These are phyloP conservation scores for Rhagonycha lutea DNA, from an alignment of 2,888 invertebrate genomes.

Conservation along the genomic window DNA sequence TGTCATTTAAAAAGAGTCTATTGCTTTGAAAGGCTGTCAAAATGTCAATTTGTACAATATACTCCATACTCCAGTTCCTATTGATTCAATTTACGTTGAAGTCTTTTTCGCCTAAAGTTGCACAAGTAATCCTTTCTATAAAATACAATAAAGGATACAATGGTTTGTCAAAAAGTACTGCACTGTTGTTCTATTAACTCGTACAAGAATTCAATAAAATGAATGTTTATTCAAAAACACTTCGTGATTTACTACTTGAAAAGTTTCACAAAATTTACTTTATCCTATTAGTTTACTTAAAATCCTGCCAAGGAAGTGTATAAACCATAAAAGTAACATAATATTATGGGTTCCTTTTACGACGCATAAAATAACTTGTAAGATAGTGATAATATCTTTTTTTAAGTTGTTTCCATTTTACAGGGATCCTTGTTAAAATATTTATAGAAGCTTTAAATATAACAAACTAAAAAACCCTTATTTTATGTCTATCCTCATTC, in stretches of 20 bases:
- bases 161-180: background rate
- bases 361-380: constrained; percentile 33
- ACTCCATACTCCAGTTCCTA: constrained; percentile 24
- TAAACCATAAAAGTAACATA: background rate
- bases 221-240: no score
- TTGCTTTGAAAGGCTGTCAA: constrained; percentile 28
- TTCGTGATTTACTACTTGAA: no score
- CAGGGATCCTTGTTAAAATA: constrained; percentile 37
- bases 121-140: background rate
- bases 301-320: background rate
- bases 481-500: constrained; percentile 30
- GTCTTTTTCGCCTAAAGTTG: constrained; percentile 17
- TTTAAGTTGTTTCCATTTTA: constrained; percentile 25
- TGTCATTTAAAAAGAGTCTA: background rate
- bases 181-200: background rate
- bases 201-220: background rate
- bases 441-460: constrained; percentile 31
- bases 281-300: background rate
- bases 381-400: constrained; percentile 31
- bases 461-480: constrained; percentile 25
- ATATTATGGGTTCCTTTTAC: constrained; percentile 27
- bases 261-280: background rate
- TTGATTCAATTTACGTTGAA: constrained; percentile 32
- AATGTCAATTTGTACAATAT: constrained; percentile 32
- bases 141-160: background rate